Evolutionary conservation across 2,888 invertebrate genomes (phyloP).

Genomic region (Spialia ferax): DNA sequence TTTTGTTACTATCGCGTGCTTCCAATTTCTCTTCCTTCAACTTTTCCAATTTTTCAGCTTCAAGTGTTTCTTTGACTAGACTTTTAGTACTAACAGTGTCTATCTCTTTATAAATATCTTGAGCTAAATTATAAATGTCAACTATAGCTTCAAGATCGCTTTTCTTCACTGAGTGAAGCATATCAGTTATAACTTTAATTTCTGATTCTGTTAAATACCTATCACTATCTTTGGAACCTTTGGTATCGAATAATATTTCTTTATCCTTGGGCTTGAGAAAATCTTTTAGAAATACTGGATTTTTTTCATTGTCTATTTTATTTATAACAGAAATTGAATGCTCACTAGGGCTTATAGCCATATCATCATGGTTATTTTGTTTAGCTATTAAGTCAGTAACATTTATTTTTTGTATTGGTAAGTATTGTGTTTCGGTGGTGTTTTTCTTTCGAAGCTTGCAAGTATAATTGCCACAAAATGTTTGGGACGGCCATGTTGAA

Average conservation of each 20-base stretch:
- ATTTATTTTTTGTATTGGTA: conserved; percentile 57
- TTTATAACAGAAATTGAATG: conserved; percentile 44
- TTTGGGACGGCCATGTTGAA: conserved; percentile 71
- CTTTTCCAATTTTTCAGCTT: conserved; percentile 27
- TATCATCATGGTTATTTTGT: conserved; percentile 38
- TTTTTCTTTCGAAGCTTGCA: conserved; percentile 68
- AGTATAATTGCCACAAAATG: conserved; percentile 79
- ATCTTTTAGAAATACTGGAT: conserved; percentile 41
- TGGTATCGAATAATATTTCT: conserved; percentile 27
- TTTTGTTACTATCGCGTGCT: conserved; percentile 28
- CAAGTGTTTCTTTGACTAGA: conserved; percentile 48
- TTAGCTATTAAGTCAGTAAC: conserved; percentile 49
- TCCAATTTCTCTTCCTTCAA: no score
- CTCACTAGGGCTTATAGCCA: conserved; percentile 48
- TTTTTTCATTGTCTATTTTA: conserved; percentile 40
- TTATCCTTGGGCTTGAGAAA: conserved; percentile 39
- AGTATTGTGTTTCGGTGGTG: conserved; percentile 49
- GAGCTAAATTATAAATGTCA: conserved; percentile 76
- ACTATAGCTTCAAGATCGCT: conserved; percentile 77
- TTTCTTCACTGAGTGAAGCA: conserved; percentile 71
- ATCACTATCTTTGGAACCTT: conserved; percentile 50
- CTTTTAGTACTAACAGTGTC: conserved; percentile 54
- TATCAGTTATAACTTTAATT: conserved; percentile 66
- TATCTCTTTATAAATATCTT: conserved; percentile 76
- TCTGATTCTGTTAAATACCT: conserved; percentile 71